Evolutionary conservation across 2,888 invertebrate genomes (phyloP).

Genomic region (Spilarctia lutea): DNA sequence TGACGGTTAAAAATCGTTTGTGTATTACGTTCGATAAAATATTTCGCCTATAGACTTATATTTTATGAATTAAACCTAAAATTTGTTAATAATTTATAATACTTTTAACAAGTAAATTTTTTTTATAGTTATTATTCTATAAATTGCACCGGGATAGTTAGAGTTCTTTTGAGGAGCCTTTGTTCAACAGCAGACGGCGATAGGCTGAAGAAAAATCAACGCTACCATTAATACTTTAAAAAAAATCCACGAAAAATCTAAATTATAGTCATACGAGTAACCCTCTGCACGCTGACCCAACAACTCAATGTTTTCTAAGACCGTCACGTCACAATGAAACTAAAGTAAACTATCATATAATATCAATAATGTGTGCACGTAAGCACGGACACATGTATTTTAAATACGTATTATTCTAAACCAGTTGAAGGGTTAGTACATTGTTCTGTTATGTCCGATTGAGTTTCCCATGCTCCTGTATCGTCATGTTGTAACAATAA

Average conservation of each 20-base stretch:
- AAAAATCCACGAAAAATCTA: conserved; percentile 11
- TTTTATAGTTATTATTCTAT: no score
- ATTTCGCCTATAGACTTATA: neutral
- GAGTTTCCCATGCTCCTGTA: conserved; percentile 79
- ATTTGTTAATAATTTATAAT: no score
- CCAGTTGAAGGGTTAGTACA: conserved; percentile 72
- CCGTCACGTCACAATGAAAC: conserved; percentile 45
- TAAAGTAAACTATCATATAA: conserved; percentile 86
- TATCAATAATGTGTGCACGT: conserved; percentile 84
- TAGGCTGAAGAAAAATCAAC: no score
- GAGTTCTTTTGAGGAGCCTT: no score
- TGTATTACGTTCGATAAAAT: neutral
- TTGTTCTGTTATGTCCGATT: conserved; percentile 67
- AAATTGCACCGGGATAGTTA: no score
- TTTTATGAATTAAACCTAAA: neutral
- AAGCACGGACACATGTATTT: conserved; percentile 84
- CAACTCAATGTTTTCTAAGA: conserved; percentile 65
- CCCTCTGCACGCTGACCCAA: conserved; percentile 57
- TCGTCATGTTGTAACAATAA: conserved; percentile 58
- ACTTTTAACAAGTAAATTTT: no score
- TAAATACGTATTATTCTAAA: conserved; percentile 84
- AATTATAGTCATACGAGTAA: conserved; percentile 37
- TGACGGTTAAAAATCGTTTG: neutral
- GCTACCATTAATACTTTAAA: no score
- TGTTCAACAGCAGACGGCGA: no score